Conservation (phyloP, 2,888 invertebrate species). For the Mythimna impura region DNA sequence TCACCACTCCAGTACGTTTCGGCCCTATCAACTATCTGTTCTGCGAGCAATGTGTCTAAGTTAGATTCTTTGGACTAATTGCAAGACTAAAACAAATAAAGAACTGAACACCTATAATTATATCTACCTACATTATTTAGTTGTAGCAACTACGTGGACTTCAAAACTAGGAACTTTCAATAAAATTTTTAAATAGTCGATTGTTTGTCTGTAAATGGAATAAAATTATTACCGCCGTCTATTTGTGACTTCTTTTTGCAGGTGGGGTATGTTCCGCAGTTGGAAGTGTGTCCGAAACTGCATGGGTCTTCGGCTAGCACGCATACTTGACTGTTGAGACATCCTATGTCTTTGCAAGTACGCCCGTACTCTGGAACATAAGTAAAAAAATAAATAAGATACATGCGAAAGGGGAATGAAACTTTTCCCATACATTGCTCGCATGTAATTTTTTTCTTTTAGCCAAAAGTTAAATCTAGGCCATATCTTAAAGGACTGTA, state of each 20-base stretch:
- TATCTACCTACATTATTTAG: no score
- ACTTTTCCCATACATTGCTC: no score
- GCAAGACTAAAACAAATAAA: no score
- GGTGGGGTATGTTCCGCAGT: constrained; percentile 93
- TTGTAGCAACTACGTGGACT: neutral
- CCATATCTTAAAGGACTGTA: no score
- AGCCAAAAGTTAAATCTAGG: no score
- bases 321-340: constrained; percentile 93
- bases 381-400: constrained; percentile 16
- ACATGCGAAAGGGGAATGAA: neutral
- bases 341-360: constrained; percentile 94
- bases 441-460: no score
- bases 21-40: no score
- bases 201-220: neutral
- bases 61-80: no score
- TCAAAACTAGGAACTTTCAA: neutral
- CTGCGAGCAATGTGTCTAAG: no score
- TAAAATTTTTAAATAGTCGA: neutral
- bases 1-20: no score
- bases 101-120: no score
- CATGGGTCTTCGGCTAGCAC: constrained; percentile 94
- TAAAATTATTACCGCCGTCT: constrained; percentile 76
- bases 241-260: constrained; percentile 91
- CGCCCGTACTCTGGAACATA: constrained; percentile 94
- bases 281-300: constrained; percentile 88